A percentile compares a stretch with the other conserved stretches of the same genome.
These are phyloP conservation scores for Hetaerina titia DNA, from an alignment of 2,888 invertebrate species.

Conservation along the genomic window DNA sequence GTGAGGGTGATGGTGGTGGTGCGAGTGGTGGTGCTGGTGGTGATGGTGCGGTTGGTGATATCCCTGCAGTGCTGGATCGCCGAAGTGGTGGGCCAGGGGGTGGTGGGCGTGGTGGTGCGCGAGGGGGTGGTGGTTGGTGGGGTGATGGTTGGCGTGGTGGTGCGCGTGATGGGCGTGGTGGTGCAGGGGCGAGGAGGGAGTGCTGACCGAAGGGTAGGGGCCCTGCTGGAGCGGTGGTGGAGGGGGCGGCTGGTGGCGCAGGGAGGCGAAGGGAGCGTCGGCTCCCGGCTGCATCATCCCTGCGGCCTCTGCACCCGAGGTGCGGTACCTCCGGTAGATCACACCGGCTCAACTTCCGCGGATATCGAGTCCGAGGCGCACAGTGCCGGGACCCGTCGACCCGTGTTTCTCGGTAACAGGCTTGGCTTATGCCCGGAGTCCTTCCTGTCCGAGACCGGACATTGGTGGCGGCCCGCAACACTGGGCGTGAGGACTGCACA, in stretches of 20 bases:
- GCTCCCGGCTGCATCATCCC: slow-evolving; percentile 66
- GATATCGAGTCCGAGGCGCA: background rate
- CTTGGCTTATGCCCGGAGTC: background rate
- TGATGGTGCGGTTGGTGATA: slow-evolving; percentile 57
- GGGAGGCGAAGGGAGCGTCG: slow-evolving; percentile 58
- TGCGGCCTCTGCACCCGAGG: slow-evolving; percentile 46
- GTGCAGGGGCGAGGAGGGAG: background rate
- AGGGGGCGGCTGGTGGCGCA: slow-evolving; percentile 45
- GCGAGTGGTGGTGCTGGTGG: slow-evolving; percentile 24
- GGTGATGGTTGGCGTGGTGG: background rate
- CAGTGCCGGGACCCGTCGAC: background rate
- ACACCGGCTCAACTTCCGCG: background rate
- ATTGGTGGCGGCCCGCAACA: background rate
- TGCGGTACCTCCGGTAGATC: background rate
- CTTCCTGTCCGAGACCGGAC: background rate
- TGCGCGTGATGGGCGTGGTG: slow-evolving; percentile 4
- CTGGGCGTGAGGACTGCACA: background rate
- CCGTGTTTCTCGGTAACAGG: background rate
- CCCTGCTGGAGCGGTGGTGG: slow-evolving; percentile 69
- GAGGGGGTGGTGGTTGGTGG: slow-evolving; percentile 14
- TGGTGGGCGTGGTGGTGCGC: slow-evolving; percentile 46
- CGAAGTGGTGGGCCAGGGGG: slow-evolving; percentile 58
- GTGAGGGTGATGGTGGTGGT: slow-evolving; percentile 34
- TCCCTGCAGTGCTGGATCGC: slow-evolving; percentile 53
- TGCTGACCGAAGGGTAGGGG: slow-evolving; percentile 68